Evolutionary conservation across 2,888 invertebrate genomes (phyloP).

Genomic region (Craniophora ligustri): DNA sequence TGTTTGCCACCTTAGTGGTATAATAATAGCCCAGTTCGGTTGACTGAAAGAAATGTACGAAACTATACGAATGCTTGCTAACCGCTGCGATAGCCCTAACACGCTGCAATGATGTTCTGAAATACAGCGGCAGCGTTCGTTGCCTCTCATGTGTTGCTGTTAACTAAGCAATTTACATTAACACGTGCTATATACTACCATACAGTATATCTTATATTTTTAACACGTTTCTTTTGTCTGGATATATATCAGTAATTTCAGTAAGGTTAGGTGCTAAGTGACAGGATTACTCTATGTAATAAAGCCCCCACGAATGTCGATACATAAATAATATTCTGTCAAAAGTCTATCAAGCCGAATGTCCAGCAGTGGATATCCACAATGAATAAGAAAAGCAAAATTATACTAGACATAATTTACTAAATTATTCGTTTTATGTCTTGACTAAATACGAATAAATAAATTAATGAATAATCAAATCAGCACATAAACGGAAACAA

Average conservation of each 20-base stretch:
- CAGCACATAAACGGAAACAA: constrained; percentile 50
- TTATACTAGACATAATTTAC: not conserved
- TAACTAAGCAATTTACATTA: constrained; percentile 28
- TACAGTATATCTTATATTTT: constrained; percentile 11
- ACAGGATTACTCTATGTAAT: not conserved
- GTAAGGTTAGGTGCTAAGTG: constrained; percentile 30
- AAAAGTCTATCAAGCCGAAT: too few species aligned
- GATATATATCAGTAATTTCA: not conserved
- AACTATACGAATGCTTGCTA: not conserved
- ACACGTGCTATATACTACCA: constrained; percentile 6
- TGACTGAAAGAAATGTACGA: not conserved
- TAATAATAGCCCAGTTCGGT: too few species aligned
- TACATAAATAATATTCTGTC: too few species aligned
- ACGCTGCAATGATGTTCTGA: constrained; percentile 27
- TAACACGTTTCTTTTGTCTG: too few species aligned
- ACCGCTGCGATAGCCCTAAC: constrained; percentile 21
- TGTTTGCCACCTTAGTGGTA: too few species aligned
- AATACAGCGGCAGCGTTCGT: constrained; percentile 37
- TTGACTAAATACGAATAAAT: not conserved
- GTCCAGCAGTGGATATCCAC: too few species aligned
- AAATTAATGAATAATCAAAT: constrained; percentile 13
- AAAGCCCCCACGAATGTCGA: too few species aligned
- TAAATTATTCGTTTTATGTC: constrained; percentile 3
- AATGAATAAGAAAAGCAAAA: too few species aligned
- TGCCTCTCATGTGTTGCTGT: constrained; percentile 32